Evolutionary conservation across 2,797 vertebrate genomes (phyloP).

Genomic region (Salarias fasciatus): DNA sequence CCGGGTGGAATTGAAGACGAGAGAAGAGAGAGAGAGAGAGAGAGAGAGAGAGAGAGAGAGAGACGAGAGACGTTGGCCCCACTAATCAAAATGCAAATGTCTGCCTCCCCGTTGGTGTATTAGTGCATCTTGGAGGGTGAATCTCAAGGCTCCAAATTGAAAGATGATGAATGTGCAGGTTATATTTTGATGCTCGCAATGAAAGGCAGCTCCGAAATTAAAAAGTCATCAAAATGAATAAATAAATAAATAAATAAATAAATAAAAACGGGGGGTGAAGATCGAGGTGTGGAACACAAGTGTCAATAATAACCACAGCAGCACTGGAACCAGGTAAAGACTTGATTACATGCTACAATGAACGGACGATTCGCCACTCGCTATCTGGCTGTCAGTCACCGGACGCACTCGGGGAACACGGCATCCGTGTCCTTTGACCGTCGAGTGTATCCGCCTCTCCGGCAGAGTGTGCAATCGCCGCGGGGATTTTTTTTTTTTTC

Average conservation of each 20-base stretch:
- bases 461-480: constrained; percentile 30
- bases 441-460: constrained; percentile 27
- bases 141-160: constrained; percentile 72
- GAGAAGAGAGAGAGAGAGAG: constrained; percentile 22
- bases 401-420: constrained; percentile 31
- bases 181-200: constrained; percentile 45
- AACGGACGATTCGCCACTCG: constrained; percentile 18
- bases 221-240: constrained; percentile 49
- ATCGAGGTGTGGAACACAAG: constrained; percentile 18
- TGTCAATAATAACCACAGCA: constrained; percentile 26
- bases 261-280: constrained; percentile 23
- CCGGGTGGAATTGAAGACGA: constrained; percentile 48
- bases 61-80: constrained; percentile 18
- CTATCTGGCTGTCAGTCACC: constrained; percentile 61
- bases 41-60: constrained; percentile 14
- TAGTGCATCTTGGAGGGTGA: constrained; percentile 68
- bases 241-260: constrained; percentile 41
- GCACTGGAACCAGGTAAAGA: constrained; percentile 36
- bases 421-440: constrained; percentile 49
- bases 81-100: constrained; percentile 82
- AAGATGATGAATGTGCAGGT: constrained; percentile 76
- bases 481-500: constrained; percentile 21
- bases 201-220: constrained; percentile 59
- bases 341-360: constrained; percentile 54
- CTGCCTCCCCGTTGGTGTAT: constrained; percentile 62